A percentile compares a stretch with the other conserved stretches of the same genome.
Conservation (phyloP, 2,888 invertebrate genomes). For the Tholera decimalis region DNA sequence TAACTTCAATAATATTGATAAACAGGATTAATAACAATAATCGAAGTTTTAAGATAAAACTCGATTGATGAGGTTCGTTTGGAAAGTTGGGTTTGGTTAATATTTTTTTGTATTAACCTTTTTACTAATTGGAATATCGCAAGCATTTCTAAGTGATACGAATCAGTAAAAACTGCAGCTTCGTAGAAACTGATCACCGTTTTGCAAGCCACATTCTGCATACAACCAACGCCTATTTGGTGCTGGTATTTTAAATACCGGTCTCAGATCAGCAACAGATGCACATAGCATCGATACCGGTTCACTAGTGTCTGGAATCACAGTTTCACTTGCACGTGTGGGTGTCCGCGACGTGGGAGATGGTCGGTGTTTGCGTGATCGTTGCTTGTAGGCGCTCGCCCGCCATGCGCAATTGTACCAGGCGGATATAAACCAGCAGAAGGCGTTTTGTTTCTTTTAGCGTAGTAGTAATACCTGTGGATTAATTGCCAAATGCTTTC, state of each 20-base stretch:
- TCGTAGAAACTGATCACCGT: constrained; percentile 31
- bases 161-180: constrained; percentile 10
- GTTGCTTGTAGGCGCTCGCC: constrained; percentile 74
- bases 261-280: constrained; percentile 59
- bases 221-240: constrained; percentile 40
- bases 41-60: neutral
- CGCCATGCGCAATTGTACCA: constrained; percentile 84
- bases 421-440: constrained; percentile 71
- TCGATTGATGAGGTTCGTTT: neutral
- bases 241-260: constrained; percentile 66
- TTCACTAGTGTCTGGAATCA: constrained; percentile 61
- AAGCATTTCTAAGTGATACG: neutral
- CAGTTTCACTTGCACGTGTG: constrained; percentile 66
- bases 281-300: constrained; percentile 66
- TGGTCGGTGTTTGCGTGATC: constrained; percentile 66
- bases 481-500: constrained; percentile 32
- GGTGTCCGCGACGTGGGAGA: constrained; percentile 69
- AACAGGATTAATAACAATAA: neutral
- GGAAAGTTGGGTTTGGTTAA: neutral
- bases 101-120: neutral
- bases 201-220: constrained; percentile 55
- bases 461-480: constrained; percentile 41
- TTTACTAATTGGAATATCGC: neutral
- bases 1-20: neutral
- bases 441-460: constrained; percentile 61